Evolutionary conservation across 2,113 vertebrate genomes (phyloP).

Genomic region (Clarias magur): DNA sequence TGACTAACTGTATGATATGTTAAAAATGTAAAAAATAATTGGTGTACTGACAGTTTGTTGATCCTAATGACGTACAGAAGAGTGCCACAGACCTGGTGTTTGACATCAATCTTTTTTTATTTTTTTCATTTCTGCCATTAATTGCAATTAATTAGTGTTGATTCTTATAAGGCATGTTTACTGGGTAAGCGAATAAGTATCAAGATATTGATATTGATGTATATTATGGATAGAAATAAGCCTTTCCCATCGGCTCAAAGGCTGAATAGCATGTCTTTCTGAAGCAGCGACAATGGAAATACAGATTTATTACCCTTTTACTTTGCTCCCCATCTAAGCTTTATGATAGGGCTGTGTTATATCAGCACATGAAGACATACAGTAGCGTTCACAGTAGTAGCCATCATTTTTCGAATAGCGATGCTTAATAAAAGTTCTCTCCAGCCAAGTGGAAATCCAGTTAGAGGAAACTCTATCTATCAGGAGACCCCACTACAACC

Average conservation of each 20-base stretch:
- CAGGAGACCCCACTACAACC: slow-evolving; percentile 31
- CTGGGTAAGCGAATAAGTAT: too few species aligned
- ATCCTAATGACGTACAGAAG: not conserved
- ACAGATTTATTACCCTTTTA: slow-evolving; percentile 40
- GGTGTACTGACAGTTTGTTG: not conserved
- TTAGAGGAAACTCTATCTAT: slow-evolving; percentile 53
- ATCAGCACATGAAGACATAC: slow-evolving; percentile 32
- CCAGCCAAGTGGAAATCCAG: slow-evolving; percentile 56
- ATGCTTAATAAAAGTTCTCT: slow-evolving; percentile 53
- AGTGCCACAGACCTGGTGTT: not conserved
- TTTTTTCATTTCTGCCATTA: not conserved
- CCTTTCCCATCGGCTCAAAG: not conserved
- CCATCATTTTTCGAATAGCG: slow-evolving; percentile 46
- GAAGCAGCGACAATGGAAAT: not conserved
- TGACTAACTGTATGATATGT: too few species aligned
- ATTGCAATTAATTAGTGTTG: not conserved
- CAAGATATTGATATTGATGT: too few species aligned
- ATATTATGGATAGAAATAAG: not conserved
- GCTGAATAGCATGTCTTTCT: not conserved
- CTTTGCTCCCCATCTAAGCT: slow-evolving; percentile 16
- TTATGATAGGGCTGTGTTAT: slow-evolving; percentile 37
- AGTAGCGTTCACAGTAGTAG: slow-evolving; percentile 23
- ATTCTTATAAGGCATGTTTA: not conserved
- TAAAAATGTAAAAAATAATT: too few species aligned
- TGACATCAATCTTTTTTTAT: not conserved